Evolutionary conservation across 2,113 vertebrate species (phyloP).

Genomic region (Cheilinus undulatus): DNA sequence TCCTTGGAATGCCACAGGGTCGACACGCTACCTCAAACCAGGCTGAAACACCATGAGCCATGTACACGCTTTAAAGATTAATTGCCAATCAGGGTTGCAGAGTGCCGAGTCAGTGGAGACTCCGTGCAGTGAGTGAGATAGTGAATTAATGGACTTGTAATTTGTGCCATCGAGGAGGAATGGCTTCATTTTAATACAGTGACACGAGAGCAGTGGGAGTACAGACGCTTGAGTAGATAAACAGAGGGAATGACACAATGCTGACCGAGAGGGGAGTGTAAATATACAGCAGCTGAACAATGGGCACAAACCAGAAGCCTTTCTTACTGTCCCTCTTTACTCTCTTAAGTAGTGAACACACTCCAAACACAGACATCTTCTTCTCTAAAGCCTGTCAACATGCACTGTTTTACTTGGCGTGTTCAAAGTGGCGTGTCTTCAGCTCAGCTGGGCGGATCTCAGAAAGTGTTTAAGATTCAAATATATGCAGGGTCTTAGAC

Average conservation of each 20-base stretch:
- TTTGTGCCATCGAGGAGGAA: constrained; percentile 38
- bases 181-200: constrained; percentile 36
- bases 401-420: background rate
- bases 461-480: background rate
- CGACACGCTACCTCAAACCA: constrained; percentile 4
- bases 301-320: background rate
- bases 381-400: background rate
- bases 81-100: constrained; percentile 34
- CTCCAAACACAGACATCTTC: constrained; percentile 4
- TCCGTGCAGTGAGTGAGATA: constrained; percentile 84
- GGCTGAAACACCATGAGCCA: background rate
- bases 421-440: background rate
- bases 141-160: constrained; percentile 86
- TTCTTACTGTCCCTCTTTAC: background rate
- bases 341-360: constrained; percentile 1
- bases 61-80: constrained; percentile 39
- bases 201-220: constrained; percentile 30
- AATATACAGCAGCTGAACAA: constrained; percentile 4
- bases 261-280: constrained; percentile 4
- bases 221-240: constrained; percentile 40
- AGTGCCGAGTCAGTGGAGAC: constrained; percentile 77
- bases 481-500: background rate
- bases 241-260: constrained; percentile 31
- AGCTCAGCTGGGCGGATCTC: background rate
- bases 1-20: background rate